These are phyloP conservation scores for Frankliniella intonsa DNA, from an alignment of 2,888 invertebrate species.

Conservation along the genomic window DNA sequence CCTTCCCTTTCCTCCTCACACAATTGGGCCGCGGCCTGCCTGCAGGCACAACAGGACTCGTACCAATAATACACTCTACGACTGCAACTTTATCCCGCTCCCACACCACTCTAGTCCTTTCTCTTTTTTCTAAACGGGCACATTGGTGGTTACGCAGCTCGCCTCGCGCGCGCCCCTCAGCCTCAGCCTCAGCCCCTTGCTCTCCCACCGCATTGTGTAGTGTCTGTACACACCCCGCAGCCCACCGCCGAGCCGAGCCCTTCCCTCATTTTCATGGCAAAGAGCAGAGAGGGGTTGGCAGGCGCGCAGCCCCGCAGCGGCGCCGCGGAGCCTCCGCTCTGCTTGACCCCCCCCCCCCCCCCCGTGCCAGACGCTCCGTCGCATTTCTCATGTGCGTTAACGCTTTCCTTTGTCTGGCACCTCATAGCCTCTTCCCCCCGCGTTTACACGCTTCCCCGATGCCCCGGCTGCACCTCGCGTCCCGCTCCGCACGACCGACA, in stretches of 20 bases:
- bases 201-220: not conserved
- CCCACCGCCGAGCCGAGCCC: not conserved
- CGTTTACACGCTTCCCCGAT: too few species aligned
- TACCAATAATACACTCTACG: too few species aligned
- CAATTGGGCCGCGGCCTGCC: too few species aligned
- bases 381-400: constrained; percentile 11
- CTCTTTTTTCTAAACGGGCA: too few species aligned
- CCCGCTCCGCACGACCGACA: too few species aligned
- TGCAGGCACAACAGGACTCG: too few species aligned
- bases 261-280: constrained; percentile 2
- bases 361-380: not conserved
- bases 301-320: not conserved
- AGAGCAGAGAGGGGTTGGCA: not conserved
- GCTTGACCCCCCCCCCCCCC: not conserved
- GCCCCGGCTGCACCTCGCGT: not conserved
- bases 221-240: not conserved
- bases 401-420: not conserved
- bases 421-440: not conserved
- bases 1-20: too few species aligned
- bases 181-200: too few species aligned
- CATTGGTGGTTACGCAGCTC: too few species aligned
- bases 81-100: too few species aligned
- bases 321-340: not conserved
- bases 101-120: too few species aligned
- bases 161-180: too few species aligned